Base-by-base conservation (phyloP, 2,888 invertebrate genomes). In the Hirtodrosophila trivittata region DNA sequence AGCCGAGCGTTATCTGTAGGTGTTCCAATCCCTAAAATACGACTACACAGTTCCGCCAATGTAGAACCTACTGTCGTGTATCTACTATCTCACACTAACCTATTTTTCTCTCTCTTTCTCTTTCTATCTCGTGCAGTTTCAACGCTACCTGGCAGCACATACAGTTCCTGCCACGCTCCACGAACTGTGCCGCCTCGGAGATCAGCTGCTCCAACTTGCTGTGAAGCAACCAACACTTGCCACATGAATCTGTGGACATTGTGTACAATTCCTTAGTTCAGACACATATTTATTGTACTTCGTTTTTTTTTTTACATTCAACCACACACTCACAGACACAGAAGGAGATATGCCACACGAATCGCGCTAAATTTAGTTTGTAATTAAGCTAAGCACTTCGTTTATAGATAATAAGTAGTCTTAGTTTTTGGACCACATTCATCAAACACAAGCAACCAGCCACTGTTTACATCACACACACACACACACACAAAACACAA, bases 61-160 rank as follows among this genome's bases (percentile, higher is more conserved):
- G n/a, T n/a, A n/a, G n/a, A n/a, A n/a, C n/a, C n/a, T n/a, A n/a
- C n/a, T n/a, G n/a, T n/a, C n/a, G n/a, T n/a, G n/a, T n/a, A n/a
- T n/a, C n/a, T n/a, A n/a, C n/a, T n/a, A n/a, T n/a, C n/a, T n/a
- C n/a, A n/a, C n/a, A n/a, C n/a, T n/a, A n/a, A n/a, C n/a, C n/a
- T n/a, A n/a, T n/a, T n/a, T n/a, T n/a, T 6, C 8, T 13, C 1
- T 21, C 8, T 10, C 0, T 54, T 1, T 70, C 54, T 37, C 39
- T 51, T 35, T 62, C 55, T 10, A 8, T 62, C n/a, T 43, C 28
- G 35, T 73, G n/a, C 57, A 90, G 90, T 43, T 90, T 90, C 45
- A 89, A 89, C 59, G 89, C 90, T 46, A 88, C 90, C 8, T 90
- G 90, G 90, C 88, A 87, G 59, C 89, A 90, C 47, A 88, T 90